These are phyloP conservation scores for Struthidea cinerea DNA, from an alignment of 2,113 vertebrate species.

Conservation along the genomic window DNA sequence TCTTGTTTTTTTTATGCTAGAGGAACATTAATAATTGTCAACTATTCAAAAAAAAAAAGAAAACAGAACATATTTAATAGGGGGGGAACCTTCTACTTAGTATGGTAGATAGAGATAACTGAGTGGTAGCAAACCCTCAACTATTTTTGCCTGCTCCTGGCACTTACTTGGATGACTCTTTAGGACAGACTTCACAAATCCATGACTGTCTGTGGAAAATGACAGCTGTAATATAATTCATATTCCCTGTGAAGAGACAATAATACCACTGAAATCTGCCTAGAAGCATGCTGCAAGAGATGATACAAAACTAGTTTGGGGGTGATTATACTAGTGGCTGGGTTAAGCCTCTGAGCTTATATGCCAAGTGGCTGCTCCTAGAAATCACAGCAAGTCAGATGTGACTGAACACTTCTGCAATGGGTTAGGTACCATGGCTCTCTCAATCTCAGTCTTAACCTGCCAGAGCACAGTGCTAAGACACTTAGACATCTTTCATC, in stretches of 20 bases:
- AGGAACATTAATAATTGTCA: background rate
- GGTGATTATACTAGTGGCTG: background rate
- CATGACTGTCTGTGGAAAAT: background rate
- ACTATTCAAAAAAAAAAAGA: background rate
- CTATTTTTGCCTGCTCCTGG: background rate
- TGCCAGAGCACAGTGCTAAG: background rate
- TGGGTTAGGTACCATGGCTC: background rate
- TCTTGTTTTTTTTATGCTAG: background rate
- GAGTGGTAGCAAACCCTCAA: background rate
- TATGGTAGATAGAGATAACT: background rate
- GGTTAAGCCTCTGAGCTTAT: background rate
- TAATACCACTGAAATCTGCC: background rate
- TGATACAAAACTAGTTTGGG: background rate
- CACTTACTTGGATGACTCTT: background rate
- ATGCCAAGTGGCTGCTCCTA: background rate
- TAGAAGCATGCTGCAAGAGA: background rate
- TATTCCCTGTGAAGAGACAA: background rate
- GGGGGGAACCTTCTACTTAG: background rate
- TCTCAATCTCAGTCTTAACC: background rate
- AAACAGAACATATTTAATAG: background rate
- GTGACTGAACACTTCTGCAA: background rate
- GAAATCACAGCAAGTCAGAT: background rate
- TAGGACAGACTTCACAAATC: background rate
- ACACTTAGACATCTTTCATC: background rate
- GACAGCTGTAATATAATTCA: background rate